phyloP scores from a whole-genome alignment of 2,797 vertebrate species.

The Hephaestus fuliginosus region DNA sequence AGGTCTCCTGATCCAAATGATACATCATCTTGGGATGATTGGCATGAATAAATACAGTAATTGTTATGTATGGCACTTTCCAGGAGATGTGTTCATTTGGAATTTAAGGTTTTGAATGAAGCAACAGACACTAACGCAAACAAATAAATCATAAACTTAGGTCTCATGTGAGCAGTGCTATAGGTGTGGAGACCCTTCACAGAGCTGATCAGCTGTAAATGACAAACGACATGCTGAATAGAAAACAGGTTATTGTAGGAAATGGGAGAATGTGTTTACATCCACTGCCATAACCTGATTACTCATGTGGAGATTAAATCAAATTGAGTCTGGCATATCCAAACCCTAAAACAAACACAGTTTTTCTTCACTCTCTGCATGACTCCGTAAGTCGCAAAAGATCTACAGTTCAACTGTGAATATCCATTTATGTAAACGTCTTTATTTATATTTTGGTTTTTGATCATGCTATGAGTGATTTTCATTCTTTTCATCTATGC shows the following conservation, averaged over 20 bases:
- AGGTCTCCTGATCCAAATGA: neutral
- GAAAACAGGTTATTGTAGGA: neutral
- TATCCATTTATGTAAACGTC: slow-evolving; percentile 12
- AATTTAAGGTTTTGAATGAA: slow-evolving; percentile 4
- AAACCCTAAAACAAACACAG: neutral
- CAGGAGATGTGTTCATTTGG: slow-evolving; percentile 1
- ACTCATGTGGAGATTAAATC: slow-evolving; percentile 18
- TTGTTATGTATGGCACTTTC: neutral
- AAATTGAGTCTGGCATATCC: neutral
- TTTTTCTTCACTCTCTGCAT: neutral
- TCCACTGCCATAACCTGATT: slow-evolving; percentile 19
- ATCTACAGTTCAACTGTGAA: slow-evolving; percentile 9
- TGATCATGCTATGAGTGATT: neutral
- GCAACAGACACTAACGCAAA: neutral
- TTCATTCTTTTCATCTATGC: slow-evolving; percentile 1
- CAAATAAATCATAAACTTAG: neutral
- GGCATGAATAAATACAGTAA: neutral
- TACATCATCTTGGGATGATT: neutral
- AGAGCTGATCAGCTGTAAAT: slow-evolving; percentile 18
- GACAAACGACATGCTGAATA: slow-evolving; percentile 6
- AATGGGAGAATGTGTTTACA: slow-evolving; percentile 19
- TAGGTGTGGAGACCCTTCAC: neutral
- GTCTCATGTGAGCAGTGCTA: neutral
- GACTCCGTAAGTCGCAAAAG: neutral
- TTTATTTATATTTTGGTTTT: slow-evolving; percentile 1